Base-by-base conservation (phyloP, 2,888 invertebrate species). In the Cantharis rufa region DNA sequence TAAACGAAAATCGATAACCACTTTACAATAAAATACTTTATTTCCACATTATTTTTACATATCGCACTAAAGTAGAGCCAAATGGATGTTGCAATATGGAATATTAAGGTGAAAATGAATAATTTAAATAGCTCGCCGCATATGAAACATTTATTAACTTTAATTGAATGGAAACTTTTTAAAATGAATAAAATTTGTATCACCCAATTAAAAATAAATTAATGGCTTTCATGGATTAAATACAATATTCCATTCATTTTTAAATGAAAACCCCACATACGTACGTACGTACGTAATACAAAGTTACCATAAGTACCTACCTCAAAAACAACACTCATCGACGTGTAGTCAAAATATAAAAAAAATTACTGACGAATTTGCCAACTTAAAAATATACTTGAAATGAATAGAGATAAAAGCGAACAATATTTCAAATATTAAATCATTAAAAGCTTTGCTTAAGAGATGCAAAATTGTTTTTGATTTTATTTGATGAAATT, bases 1-100 rank as follows among this genome's bases (percentile, higher is more conserved):
- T 78, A 78, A 78, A 78, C 76, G 78, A 78, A 78, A 78, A 78
- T 78, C 78, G 71, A 78, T 78, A 78, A 15, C 69, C 70, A 68
- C 72, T 73, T 74, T 76, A 76, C 78, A 76, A 75, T 78, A 76
- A 78, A 78, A 76, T 76, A 78, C 75, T 78, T 76, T 75, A 76
- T 75, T 78, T 73, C 74, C 69, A 73, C 78, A 75, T 78, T 78
- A 76, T 75, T 78, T 76, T 72, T 78, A 78, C 78, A 78, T 78
- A 78, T 76, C 78, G 69, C 71, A 69, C 72, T 70, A 63, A 21
- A 70, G 70, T 64, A 69, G 76, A 68, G 66, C 71, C 74, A 64
- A 75, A 70, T 69, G 69, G 70, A n/a, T 32, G 69, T 48, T 75
- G 70, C 70, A 70, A 70, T 75, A 75, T 75, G 62, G 71, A 69